Conservation (phyloP, 37 sponge, comb jelly and placozoan species). For the Haliclona indistincta region DNA sequence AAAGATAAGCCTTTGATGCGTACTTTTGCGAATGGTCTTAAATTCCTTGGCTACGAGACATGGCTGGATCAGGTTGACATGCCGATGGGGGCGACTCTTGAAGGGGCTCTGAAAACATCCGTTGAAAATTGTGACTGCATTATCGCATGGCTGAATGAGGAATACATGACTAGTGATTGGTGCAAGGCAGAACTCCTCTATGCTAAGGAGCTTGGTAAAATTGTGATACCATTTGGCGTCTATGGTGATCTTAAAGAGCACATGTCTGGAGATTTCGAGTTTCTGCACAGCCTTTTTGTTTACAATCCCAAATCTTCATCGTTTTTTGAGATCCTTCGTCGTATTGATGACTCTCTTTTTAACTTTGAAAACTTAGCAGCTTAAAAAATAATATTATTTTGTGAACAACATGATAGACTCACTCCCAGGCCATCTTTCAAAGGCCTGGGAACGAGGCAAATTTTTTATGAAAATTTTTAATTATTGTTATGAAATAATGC, state of each 20-base stretch:
- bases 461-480: too few relatives aligned
- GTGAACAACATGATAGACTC: too few relatives aligned
- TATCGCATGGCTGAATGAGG: slow-evolving; percentile 36
- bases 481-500: too few relatives aligned
- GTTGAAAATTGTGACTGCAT: slow-evolving; percentile 33
- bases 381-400: too few relatives aligned
- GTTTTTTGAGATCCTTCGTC: slow-evolving; percentile 32
- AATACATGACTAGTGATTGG: slow-evolving; percentile 32
- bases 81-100: slow-evolving; percentile 8
- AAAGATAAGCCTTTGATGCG: slow-evolving; percentile 30
- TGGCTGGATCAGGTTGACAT: slow-evolving; percentile 24
- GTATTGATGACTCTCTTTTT: slow-evolving; percentile 35
- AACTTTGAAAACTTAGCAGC: slow-evolving; percentile 13
- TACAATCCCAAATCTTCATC: slow-evolving; percentile 22
- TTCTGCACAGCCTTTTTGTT: slow-evolving; percentile 3
- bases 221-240: slow-evolving; percentile 28
- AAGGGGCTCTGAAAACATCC: slow-evolving; percentile 3
- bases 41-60: slow-evolving; percentile 38
- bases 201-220: slow-evolving; percentile 31
- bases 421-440: too few relatives aligned
- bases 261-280: slow-evolving; percentile 19
- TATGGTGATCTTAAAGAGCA: slow-evolving; percentile 9
- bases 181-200: slow-evolving; percentile 38
- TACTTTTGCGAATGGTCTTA: slow-evolving; percentile 31
- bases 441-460: too few relatives aligned